These are phyloP conservation scores for Bembecia ichneumoniformis DNA, from an alignment of 2,888 invertebrate genomes.

Conservation along the genomic window DNA sequence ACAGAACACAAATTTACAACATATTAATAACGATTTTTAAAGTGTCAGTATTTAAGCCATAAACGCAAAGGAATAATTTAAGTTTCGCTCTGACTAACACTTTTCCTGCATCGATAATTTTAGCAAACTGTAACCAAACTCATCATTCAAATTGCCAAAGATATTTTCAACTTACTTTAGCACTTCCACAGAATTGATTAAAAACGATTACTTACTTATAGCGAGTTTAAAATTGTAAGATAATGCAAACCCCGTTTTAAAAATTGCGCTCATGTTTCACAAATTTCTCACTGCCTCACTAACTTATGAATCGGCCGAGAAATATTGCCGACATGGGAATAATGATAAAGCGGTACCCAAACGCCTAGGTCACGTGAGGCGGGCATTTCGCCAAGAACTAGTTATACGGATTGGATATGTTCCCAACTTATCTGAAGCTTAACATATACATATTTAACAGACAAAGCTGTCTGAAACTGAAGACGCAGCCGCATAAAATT, in stretches of 20 bases:
- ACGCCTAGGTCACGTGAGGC: conserved; percentile 1
- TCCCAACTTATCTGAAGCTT: conserved; percentile 8
- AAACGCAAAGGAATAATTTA: not conserved
- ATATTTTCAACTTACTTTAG: no score
- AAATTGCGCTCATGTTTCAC: not conserved
- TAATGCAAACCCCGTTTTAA: not conserved
- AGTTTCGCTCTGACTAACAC: not conserved
- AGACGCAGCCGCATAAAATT: no score
- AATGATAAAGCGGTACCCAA: conserved; percentile 6
- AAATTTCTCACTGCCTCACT: conserved; percentile 8
- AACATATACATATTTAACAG: not conserved
- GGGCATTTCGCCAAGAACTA: conserved; percentile 36
- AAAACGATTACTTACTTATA: no score
- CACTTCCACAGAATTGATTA: no score
- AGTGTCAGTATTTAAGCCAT: no score
- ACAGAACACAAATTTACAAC: no score
- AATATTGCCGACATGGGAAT: conserved; percentile 12
- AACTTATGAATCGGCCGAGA: conserved; percentile 8
- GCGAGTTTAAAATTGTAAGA: no score
- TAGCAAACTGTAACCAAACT: conserved; percentile 3
- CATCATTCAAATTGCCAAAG: not conserved
- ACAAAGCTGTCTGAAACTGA: no score
- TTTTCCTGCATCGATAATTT: not conserved
- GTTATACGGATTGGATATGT: conserved; percentile 22
- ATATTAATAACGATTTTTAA: no score